A percentile compares a stretch with the other conserved stretches of the same genome.
These are phyloP conservation scores for Eumeta japonica DNA, from an alignment of 1,140 invertebrate species.

Conservation along the genomic window DNA sequence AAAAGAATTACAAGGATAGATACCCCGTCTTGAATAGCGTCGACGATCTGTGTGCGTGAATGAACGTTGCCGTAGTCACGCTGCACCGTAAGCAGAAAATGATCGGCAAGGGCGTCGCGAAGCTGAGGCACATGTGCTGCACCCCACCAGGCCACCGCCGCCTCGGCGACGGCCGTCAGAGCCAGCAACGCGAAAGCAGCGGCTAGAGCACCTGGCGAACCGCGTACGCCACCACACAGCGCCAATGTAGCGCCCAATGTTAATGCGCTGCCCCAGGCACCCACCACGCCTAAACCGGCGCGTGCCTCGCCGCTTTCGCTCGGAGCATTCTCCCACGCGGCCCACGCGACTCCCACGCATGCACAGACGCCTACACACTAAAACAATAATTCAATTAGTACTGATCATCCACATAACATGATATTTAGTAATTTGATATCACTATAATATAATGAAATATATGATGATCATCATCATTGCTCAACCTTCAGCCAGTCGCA, in stretches of 20 bases:
- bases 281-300: conserved; percentile 30
- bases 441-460: neutral
- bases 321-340: conserved; percentile 13
- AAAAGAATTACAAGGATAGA: too few species aligned
- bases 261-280: conserved; percentile 30
- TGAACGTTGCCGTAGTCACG: conserved; percentile 29
- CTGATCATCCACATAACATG: too few species aligned
- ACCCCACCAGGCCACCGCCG: conserved; percentile 37
- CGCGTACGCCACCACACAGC: conserved; percentile 21
- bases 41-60: conserved; percentile 27
- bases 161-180: conserved; percentile 31
- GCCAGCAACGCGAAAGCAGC: conserved; percentile 29
- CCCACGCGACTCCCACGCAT: conserved; percentile 25
- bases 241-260: conserved; percentile 26
- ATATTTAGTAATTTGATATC: neutral
- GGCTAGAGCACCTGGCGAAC: conserved; percentile 30
- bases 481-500: too few species aligned
- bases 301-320: conserved; percentile 27
- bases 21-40: conserved; percentile 35
- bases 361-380: conserved; percentile 29
- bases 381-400: too few species aligned
- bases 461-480: too few species aligned
- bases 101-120: conserved; percentile 22
- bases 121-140: conserved; percentile 29
- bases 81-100: conserved; percentile 28